A percentile compares a stretch with the other conserved stretches of the same genome.
Conservation (phyloP, 2,888 invertebrate genomes). For the Pterobdella sp. region DNA sequence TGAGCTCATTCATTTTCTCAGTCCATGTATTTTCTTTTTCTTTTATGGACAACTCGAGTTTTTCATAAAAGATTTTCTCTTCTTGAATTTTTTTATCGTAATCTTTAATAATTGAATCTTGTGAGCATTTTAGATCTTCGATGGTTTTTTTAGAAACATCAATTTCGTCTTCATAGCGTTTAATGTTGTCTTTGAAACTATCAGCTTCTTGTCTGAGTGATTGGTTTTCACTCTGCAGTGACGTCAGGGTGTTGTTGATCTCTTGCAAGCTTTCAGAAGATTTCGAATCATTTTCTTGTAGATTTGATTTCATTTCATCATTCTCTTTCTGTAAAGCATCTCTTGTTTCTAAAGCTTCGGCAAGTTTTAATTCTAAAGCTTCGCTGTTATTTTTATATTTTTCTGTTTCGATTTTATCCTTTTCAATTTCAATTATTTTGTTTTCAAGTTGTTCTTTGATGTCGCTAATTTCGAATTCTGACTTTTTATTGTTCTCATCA, state of each 20-base stretch:
- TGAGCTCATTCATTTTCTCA: conserved; percentile 20
- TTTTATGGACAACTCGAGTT: conserved; percentile 13
- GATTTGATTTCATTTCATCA: not conserved
- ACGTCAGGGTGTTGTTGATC: not conserved
- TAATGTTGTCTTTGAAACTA: not conserved
- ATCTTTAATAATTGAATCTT: not conserved
- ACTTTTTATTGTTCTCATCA: not conserved
- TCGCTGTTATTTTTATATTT: not conserved
- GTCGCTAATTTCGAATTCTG: not conserved
- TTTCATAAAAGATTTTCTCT: not conserved
- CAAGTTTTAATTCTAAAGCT: not conserved
- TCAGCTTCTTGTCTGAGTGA: not conserved
- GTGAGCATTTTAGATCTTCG: not conserved
- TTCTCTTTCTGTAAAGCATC: not conserved
- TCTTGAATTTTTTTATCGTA: not conserved
- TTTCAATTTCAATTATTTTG: not conserved
- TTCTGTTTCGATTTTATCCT: not conserved
- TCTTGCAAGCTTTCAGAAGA: not conserved
- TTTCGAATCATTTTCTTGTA: not conserved
- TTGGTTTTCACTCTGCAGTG: not conserved
- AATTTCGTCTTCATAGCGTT: not conserved
- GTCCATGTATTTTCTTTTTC: not conserved
- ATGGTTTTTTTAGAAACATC: not conserved
- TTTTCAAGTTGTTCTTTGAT: not conserved
- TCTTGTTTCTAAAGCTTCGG: not conserved